Conservation (phyloP, 1,140 invertebrate genomes). For the Drosophila rhopaloa region DNA sequence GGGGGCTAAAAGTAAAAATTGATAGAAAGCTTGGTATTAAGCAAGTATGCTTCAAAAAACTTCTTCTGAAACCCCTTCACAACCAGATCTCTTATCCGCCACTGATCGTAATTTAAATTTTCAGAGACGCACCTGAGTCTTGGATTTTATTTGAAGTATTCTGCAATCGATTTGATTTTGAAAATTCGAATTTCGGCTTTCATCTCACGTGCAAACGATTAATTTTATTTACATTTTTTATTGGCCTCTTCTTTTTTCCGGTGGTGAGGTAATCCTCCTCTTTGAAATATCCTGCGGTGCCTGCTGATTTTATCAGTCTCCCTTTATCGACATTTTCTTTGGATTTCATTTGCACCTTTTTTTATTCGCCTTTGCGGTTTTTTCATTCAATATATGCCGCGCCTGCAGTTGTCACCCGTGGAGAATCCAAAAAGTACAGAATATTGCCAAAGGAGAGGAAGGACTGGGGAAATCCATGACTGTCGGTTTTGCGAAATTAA, state of each 20-base stretch:
- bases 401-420: conserved; percentile 66
- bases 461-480: conserved; percentile 1
- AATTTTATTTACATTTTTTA: conserved; percentile 50
- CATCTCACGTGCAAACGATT: conserved; percentile 66
- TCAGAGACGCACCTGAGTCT: conserved; percentile 33
- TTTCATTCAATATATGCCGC: conserved; percentile 52
- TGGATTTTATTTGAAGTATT: conserved; percentile 32
- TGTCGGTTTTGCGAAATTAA: conserved; percentile 52
- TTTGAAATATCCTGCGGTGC: conserved; percentile 63
- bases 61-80: no score
- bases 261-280: conserved; percentile 54
- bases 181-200: conserved; percentile 44
- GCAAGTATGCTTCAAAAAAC: no score
- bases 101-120: conserved; percentile 21
- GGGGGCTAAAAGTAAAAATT: no score
- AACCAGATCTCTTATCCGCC: no score
- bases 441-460: conserved; percentile 5
- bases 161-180: conserved; percentile 37
- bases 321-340: conserved; percentile 47
- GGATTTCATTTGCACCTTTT: conserved; percentile 35
- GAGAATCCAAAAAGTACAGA: conserved; percentile 41
- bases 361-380: conserved; percentile 50
- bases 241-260: conserved; percentile 21
- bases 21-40: no score
- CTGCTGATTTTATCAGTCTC: conserved; percentile 59